Evolutionary conservation across 2,113 vertebrate genomes (phyloP), one percentile per base, ranked within the genome.

Genomic region (Isurus oxyrinchus): DNA sequence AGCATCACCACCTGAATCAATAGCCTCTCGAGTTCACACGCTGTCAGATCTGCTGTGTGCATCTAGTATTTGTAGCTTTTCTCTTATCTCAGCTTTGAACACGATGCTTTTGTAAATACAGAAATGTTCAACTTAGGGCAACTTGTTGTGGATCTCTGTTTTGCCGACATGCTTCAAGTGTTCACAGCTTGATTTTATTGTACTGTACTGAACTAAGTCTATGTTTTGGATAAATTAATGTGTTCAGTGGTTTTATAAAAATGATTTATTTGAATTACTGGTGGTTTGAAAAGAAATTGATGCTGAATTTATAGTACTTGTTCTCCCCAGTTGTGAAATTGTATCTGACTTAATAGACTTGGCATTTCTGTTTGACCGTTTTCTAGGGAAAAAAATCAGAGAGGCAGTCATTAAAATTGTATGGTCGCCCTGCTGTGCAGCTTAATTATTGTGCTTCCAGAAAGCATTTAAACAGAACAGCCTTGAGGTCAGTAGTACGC

Each of bases 401-500:
- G 23, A 95, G 59, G 40, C 40, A 53, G 7, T 95, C 1, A 94
- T 66, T 69, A 44, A 49, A 95, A 95, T 19, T 49, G 21, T 49
- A 69, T 95, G 94, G n/a, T 40, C 44, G 5, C 35, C 35, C n/a
- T 95, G 63, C 3, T 57, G n/a, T 53, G 94, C 94, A 53, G 16
- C 69, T 67, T 95, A 95, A 69, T 69, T 95, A 0, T 23, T 49
- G n/a, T 95, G 40, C 27, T 95, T 95, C 61, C 53, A 27, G 25
- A 53, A 27, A 69, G n/a, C 21, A 69, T 69, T 95, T 95, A 49
- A 95, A 44, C 21, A 95, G 61, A 95, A 55, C 44, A 88, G 59
- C 35, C 76, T 90, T 96, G 96, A 96, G 55, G 72, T 96, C 88
- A 96, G 55, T 91, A 67, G 40, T 53, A 19, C 53, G 55, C 59